A percentile compares a stretch with the other conserved stretches of the same genome.
phyloP scores from a whole-genome alignment of 2,113 vertebrate species.

The Orcinus orca region DNA sequence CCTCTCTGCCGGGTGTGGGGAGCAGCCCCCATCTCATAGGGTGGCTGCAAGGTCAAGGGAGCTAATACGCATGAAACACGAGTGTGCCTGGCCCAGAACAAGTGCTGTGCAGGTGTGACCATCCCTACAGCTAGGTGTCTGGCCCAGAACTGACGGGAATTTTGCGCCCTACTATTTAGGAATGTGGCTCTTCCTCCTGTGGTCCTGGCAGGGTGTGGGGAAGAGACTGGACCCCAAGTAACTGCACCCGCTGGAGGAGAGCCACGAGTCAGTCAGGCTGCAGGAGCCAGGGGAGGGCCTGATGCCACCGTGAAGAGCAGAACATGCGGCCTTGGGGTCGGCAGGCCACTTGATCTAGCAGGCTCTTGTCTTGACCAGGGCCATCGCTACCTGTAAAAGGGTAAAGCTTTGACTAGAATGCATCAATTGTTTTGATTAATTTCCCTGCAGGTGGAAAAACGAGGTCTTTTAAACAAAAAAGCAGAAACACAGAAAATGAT shows the following conservation, averaged over 20 bases:
- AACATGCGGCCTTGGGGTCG: neutral
- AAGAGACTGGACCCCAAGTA: neutral
- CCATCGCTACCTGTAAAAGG: neutral
- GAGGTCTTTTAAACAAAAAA: neutral
- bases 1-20: neutral
- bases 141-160: neutral
- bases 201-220: neutral
- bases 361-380: neutral
- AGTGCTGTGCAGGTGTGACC: neutral
- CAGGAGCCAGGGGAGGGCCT: neutral
- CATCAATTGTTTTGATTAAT: neutral
- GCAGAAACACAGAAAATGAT: neutral
- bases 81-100: neutral
- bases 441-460: neutral
- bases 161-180: neutral
- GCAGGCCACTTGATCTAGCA: too few species aligned
- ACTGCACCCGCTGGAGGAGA: accelerated
- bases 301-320: accelerated
- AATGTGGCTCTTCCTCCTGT: neutral
- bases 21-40: neutral
- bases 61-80: accelerated
- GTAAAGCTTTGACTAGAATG: neutral
- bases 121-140: neutral
- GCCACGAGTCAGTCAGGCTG: neutral
- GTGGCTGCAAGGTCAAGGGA: neutral